Base-by-base conservation (phyloP, 2,797 vertebrate species). In the Picus viridis region DNA sequence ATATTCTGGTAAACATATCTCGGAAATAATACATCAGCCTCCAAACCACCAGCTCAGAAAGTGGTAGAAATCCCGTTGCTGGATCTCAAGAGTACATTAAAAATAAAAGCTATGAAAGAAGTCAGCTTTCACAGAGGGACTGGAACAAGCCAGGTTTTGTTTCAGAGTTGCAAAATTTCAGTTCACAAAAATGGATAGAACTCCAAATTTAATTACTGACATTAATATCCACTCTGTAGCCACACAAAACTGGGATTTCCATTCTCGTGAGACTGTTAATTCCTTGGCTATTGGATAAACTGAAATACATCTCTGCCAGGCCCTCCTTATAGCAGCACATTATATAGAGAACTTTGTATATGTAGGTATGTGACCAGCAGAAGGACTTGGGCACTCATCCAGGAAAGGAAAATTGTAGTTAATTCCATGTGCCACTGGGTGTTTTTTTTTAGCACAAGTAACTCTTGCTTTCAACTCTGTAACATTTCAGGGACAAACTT, bases 101-200 rank as follows among this genome's bases (percentile, higher is more conserved):
- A 89, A 87, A 92, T 34, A 88, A 94, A 91, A 16, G 30, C 53
- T 73, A 89, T 49, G 64, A 70, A 67, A 88, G 24, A 72, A 86
- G 11, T 20, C 57, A 70, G 36, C 17, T 93, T 86, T 64, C 18
- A 24, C 1, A 2, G 39, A 86, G 51, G 4, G 26, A 12, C 8
- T 83, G 34, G 59, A 89, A 78, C 34, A 88, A 32, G n/a, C 20
- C 57, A 61, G 9, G 20, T 32, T 92, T 84, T 73, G 20, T 32
- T 88, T 73, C 43, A 53, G 59, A 41, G 12, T 30, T 71, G 69
- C 59, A 14, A 16, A 75, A 57, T 26, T 19, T 91, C 34, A 58
- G 59, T n/a, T 86, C 30, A 81, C 47, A 73, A 76, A 67, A 76
- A 5, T 0, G 16, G 18, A n/a, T 1, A 34, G 23, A 72, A 49